phyloP scores from a whole-genome alignment of 2,113 vertebrate genomes.

The Stictonetta naevosa region DNA sequence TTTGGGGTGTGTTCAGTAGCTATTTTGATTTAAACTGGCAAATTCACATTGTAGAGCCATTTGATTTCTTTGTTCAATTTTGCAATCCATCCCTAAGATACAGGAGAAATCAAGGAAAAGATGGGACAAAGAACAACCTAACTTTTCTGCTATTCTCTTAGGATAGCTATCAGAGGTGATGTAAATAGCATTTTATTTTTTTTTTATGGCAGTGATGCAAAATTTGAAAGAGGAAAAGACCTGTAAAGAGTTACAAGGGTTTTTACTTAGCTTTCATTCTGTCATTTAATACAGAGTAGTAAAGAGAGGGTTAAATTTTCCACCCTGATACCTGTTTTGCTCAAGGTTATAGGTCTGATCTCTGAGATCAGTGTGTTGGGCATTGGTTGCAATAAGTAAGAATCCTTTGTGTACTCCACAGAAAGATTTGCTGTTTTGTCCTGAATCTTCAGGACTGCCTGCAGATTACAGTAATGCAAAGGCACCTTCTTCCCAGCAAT shows the following conservation, averaged over 20 bases:
- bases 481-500: background rate
- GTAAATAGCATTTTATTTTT: background rate
- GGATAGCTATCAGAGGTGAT: background rate
- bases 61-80: background rate
- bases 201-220: background rate
- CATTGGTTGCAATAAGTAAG: background rate
- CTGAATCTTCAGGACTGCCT: background rate
- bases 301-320: background rate
- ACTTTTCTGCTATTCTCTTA: background rate
- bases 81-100: background rate
- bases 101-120: background rate
- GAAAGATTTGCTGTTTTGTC: background rate
- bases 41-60: background rate
- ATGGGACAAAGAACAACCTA: no score
- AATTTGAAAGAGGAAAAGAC: no score
- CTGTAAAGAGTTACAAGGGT: no score
- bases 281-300: background rate
- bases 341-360: background rate
- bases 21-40: background rate
- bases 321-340: background rate
- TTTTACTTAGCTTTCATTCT: background rate
- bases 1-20: accelerated
- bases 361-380: background rate
- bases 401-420: background rate
- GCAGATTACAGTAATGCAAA: background rate